phyloP scores from a whole-genome alignment of 2,888 invertebrate species.

The Rambutsinella grinnellia region DNA sequence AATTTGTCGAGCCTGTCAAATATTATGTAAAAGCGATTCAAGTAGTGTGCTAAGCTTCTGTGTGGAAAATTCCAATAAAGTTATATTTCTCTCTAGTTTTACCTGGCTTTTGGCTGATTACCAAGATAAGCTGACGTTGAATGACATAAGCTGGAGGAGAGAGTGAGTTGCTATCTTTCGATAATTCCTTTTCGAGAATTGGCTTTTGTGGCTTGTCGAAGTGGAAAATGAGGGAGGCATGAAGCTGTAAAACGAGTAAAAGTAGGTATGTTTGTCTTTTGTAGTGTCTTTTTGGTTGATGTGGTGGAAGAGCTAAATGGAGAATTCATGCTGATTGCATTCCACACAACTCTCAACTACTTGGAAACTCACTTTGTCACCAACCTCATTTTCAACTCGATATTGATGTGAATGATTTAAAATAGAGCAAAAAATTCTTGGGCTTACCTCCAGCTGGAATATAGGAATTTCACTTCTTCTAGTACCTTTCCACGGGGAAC shows the following conservation, averaged over 20 bases:
- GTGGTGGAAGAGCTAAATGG: conserved; percentile 21
- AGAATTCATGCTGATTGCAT: conserved; percentile 29
- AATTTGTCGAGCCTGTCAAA: neutral
- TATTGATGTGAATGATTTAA: neutral
- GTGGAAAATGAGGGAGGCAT: neutral
- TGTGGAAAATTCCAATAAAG: conserved; percentile 1
- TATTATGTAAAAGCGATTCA: neutral
- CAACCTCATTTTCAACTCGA: neutral
- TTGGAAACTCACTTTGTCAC: no score
- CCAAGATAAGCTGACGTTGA: neutral
- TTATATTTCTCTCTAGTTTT: neutral
- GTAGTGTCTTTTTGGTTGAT: neutral
- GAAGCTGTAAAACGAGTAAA: neutral
- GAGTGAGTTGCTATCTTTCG: conserved; percentile 4
- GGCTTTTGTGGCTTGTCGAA: neutral
- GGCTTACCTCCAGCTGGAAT: conserved; percentile 84
- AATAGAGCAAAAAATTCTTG: neutral
- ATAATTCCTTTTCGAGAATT: neutral
- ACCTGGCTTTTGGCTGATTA: neutral
- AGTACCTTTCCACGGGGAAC: conserved; percentile 87
- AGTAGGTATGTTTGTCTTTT: no score
- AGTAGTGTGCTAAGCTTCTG: no score
- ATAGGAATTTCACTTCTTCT: conserved; percentile 95
- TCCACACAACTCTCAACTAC: neutral
- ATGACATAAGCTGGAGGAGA: no score